A percentile compares a stretch with the other conserved stretches of the same genome.
Evolutionary conservation across 2,113 vertebrate genomes (phyloP).

Genomic region (Maylandia zebra): DNA sequence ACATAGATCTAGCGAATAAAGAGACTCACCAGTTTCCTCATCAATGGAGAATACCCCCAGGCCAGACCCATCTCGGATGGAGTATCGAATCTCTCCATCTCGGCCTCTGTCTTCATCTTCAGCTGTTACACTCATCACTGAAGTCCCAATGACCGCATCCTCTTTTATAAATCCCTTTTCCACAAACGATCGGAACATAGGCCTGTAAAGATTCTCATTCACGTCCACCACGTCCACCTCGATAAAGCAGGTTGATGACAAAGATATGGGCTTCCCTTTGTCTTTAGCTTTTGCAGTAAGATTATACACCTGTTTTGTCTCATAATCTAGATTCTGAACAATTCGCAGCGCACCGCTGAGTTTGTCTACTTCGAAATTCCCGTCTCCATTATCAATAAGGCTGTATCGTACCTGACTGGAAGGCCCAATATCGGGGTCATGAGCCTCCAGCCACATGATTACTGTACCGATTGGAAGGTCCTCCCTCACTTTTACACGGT

Average conservation of each 20-base stretch:
- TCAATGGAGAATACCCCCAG: constrained; percentile 90
- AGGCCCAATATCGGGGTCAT: constrained; percentile 85
- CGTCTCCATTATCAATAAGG: constrained; percentile 83
- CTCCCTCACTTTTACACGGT: constrained; percentile 87
- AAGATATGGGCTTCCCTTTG: constrained; percentile 86
- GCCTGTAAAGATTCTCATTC: constrained; percentile 89
- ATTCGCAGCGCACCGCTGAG: constrained; percentile 89
- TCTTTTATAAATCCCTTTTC: constrained; percentile 89
- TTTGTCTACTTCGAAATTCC: constrained; percentile 91
- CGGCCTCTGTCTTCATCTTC: constrained; percentile 85
- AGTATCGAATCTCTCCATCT: constrained; percentile 90
- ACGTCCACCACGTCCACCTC: constrained; percentile 92
- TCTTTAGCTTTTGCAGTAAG: constrained; percentile 90
- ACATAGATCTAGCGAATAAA: neutral
- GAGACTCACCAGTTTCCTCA: constrained; percentile 88
- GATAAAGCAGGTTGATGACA: constrained; percentile 88
- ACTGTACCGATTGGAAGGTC: constrained; percentile 91
- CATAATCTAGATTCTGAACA: constrained; percentile 86
- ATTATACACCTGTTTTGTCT: constrained; percentile 88
- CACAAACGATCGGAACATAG: constrained; percentile 83
- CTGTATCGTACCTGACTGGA: constrained; percentile 93
- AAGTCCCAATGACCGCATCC: constrained; percentile 81
- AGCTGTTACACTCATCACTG: constrained; percentile 84
- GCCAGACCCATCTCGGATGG: constrained; percentile 92
- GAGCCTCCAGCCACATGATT: constrained; percentile 89